Base-by-base conservation (phyloP, 2,888 invertebrate genomes). In the Sinhomidia bicolor region DNA sequence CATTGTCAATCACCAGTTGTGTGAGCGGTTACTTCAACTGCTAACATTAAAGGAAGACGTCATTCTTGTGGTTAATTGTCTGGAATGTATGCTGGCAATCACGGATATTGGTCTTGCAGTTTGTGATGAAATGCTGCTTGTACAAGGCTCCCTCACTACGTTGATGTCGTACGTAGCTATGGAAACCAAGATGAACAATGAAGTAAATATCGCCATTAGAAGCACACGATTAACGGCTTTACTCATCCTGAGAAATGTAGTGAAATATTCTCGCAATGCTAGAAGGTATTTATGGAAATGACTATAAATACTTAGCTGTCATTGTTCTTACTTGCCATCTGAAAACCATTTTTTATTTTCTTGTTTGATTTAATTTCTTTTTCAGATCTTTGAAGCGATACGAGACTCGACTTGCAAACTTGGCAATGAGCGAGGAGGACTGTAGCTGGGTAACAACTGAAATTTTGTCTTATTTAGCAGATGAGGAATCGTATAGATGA, bases 11-110 rank as follows among this genome's bases (percentile, higher is more conserved):
- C 0, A 0, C 1, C 14, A 3, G 1, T 36, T 74, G 1, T 41
- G n/a, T 23, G 17, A 83, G n/a, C 2, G 57, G 26, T 2, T 74
- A 2, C 41, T 57, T 88, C 93, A 93, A 82, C 93, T 98, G 93
- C 95, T 99, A 82, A 97, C 98, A 0, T 95, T 99, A 7, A 98
- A 98, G 93, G 17, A 12, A 9, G 99, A 99, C 93, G 98, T 99
- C 89, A 98, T 99, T 96, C 95, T 99, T 93, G 95, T 99, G 71
- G 97, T 99, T 90, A 97, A 98, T 93, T 97, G 99, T 1, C 94
- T 99, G 92, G 99, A 99, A 94, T 98, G 99, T 93, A 95, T 99
- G 92, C 99, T 99, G 94, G 97, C 99, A 36, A 95, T 99, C 88
- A 98, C 98, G 86, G 97, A 98, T 57, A 94, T 99, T 90, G 99